These are phyloP conservation scores for Aeoliscus strigatus DNA, from an alignment of 2,797 vertebrate species.

Conservation along the genomic window DNA sequence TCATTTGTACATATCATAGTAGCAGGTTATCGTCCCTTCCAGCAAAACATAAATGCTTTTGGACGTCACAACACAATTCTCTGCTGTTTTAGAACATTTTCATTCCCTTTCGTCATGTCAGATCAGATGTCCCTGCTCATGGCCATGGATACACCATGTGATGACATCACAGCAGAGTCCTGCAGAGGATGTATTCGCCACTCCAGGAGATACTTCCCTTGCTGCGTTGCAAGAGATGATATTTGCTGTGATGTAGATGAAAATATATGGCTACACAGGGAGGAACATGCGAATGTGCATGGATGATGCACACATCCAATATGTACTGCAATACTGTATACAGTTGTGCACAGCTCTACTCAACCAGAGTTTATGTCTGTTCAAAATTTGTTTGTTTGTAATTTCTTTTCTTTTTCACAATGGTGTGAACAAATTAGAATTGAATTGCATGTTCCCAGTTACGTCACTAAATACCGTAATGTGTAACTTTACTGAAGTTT, in stretches of 20 bases:
- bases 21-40: no score
- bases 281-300: neutral
- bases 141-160: slow-evolving; percentile 2
- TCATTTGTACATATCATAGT: no score
- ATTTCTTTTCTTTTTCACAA: neutral
- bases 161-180: slow-evolving; percentile 17
- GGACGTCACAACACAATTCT: no score
- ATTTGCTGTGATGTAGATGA: slow-evolving; percentile 1
- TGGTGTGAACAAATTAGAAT: neutral
- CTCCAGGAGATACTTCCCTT: slow-evolving; percentile 8
- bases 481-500: neutral
- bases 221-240: neutral
- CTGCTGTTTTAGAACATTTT: no score
- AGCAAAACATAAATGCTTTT: no score
- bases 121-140: slow-evolving; percentile 4
- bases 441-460: neutral
- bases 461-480: neutral
- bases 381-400: no score
- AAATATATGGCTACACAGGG: neutral
- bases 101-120: no score
- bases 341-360: neutral
- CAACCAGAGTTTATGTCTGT: no score
- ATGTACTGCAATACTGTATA: neutral
- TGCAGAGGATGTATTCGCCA: slow-evolving; percentile 3
- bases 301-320: neutral